Evolutionary conservation across 1,140 invertebrate species (phyloP).

Genomic region (Sitodiplosis mosellana): DNA sequence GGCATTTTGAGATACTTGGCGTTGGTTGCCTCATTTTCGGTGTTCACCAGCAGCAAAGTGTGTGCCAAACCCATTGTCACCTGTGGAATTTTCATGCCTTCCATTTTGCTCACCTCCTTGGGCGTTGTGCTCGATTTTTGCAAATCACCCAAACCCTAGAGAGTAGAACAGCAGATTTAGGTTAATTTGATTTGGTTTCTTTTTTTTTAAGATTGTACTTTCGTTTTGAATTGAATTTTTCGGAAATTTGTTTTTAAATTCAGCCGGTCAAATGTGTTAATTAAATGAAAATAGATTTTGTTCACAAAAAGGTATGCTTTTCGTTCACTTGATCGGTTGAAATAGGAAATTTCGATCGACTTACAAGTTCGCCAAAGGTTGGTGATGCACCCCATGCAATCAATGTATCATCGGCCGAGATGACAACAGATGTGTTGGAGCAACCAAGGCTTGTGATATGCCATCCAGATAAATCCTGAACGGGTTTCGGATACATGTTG

Average conservation of each 20-base stretch:
- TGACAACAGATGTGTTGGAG: constrained; percentile 62
- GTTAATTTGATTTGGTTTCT: no score
- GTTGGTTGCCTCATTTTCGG: constrained; percentile 28
- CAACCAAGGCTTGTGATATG: constrained; percentile 66
- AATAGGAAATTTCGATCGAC: no score
- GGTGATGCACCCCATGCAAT: constrained; percentile 84
- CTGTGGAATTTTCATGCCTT: constrained; percentile 59
- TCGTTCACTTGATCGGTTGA: not conserved
- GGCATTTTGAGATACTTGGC: constrained; percentile 29
- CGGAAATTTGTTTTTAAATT: no score
- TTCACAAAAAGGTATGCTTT: constrained; percentile 2
- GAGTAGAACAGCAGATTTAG: no score
- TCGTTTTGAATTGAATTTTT: no score
- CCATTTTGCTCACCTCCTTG: constrained; percentile 72
- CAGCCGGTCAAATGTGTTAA: no score
- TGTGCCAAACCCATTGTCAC: constrained; percentile 72
- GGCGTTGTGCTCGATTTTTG: constrained; percentile 73
- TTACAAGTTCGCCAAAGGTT: constrained; percentile 77
- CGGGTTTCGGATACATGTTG: constrained; percentile 86
- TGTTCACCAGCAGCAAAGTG: constrained; percentile 42
- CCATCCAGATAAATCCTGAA: constrained; percentile 80
- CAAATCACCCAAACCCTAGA: constrained; percentile 69
- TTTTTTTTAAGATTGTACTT: no score
- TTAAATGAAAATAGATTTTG: no score
- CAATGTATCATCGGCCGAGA: constrained; percentile 74